Evolutionary conservation across 2,113 vertebrate species (phyloP), one percentile per base, ranked within the genome.

Genomic region (Brachyhypopomus gauderio): DNA sequence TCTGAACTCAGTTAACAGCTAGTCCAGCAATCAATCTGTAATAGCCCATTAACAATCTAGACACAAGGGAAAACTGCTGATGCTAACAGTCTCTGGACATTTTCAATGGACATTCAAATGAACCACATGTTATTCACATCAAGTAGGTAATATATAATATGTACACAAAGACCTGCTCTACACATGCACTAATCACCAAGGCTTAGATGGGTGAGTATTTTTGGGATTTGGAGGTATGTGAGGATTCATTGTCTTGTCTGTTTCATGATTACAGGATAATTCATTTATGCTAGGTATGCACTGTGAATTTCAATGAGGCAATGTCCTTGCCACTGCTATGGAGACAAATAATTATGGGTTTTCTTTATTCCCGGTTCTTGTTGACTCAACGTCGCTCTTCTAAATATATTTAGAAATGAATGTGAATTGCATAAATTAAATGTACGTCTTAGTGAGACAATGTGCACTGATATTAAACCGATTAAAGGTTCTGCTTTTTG

Each of bases 11-110:
- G 60, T 75, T 60, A 83, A 77, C 1, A 20, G n/a, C 11, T 17
- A 19, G 45, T 7, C 9, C 45, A 52, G 45, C 45, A 14, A 14
- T 52, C 23, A 22, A 11, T 76, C 38, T 25, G 58, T 80, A 84
- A 84, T 84, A 77, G 72, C 16, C 72, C 38, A 77, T 72, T 84
- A 84, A 71, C 56, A 52, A 71, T 36, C 25, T 19, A 17, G 73
- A 60, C 56, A 62, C 25, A 1, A 62, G 71, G 64, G 30, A 64
- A 70, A 79, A 77, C 75, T 55, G 27, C 45, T 52, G 62, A 75
- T 5, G 16, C 58, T 58, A 56, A 63, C 67, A 16, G 58, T 41
- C 66, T 52, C 30, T 70, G 72, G 55, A 3, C 19, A 12, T 62
- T 22, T 23, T 75, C 36, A 36, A 16, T 23, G 4, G 30, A 34